phyloP scores from a whole-genome alignment of 2,113 vertebrate genomes.

The Bubo blakistoni region DNA sequence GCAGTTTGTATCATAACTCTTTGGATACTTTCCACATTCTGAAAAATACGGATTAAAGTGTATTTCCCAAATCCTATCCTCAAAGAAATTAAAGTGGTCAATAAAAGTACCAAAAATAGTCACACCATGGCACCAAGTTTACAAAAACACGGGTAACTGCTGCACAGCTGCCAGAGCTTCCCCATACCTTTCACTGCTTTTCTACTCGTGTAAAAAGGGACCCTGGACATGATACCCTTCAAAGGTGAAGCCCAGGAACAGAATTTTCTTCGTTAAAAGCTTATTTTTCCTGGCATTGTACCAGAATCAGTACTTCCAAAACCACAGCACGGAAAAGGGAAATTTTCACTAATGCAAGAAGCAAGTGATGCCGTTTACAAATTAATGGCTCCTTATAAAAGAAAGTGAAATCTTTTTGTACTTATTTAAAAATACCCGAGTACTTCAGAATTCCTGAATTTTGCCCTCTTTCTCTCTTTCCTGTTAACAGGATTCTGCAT shows the following conservation, averaged over 20 bases:
- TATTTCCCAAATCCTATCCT: neutral
- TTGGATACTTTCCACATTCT: neutral
- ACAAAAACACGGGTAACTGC: neutral
- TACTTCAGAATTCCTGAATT: neutral
- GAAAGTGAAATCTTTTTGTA: too few relatives aligned
- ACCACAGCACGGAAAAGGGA: too few relatives aligned
- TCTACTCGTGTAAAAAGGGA: too few relatives aligned
- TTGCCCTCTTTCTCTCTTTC: neutral
- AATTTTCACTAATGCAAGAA: neutral
- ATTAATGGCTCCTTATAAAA: neutral
- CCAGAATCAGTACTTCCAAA: neutral
- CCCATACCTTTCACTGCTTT: neutral
- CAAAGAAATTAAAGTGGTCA: neutral
- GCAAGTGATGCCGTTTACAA: neutral
- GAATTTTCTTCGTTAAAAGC: neutral
- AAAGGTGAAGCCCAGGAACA: neutral
- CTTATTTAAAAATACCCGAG: too few relatives aligned
- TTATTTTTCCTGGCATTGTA: neutral
- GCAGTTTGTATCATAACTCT: neutral
- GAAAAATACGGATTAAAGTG: neutral
- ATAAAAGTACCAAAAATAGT: neutral
- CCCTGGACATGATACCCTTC: rapidly evolving
- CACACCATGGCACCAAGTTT: neutral
- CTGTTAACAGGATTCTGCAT: neutral
- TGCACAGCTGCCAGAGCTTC: neutral